Evolutionary conservation across 2,888 invertebrate genomes (phyloP).

Genomic region (Microctonus aethiopoides): DNA sequence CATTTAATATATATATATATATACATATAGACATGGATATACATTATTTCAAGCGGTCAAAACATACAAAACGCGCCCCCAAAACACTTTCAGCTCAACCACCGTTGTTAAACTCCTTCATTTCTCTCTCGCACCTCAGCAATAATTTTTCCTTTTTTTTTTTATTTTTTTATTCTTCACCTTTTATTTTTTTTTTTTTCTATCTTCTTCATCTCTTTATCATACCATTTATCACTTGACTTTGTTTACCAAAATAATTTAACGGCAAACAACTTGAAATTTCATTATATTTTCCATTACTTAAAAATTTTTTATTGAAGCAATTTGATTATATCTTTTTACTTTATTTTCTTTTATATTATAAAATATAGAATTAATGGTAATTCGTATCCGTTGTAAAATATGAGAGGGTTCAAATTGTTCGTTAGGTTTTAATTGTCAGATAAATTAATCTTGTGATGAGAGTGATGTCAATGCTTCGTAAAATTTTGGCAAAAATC

Average conservation of each 20-base stretch:
- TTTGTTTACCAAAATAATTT: conserved; percentile 26
- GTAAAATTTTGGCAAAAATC: conserved; percentile 3
- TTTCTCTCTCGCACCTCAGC: not conserved
- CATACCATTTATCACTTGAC: conserved; percentile 3
- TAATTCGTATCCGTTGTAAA: conserved; percentile 3
- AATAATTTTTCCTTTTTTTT: conserved; percentile 14
- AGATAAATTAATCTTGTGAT: conserved; percentile 24
- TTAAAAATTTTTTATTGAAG: not conserved
- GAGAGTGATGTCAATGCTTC: conserved; percentile 13
- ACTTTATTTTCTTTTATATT: not conserved
- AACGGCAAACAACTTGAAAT: conserved; percentile 13
- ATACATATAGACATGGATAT: conserved; percentile 31
- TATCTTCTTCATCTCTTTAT: conserved; percentile 3
- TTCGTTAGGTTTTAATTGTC: conserved; percentile 37
- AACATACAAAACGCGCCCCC: not conserved
- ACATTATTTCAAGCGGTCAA: conserved; percentile 38
- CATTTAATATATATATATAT: conserved; percentile 27
- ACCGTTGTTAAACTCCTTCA: not conserved
- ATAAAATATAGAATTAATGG: not conserved
- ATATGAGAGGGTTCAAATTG: conserved; percentile 6
- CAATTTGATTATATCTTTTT: not conserved
- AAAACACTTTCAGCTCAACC: not conserved
- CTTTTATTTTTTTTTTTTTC: not conserved
- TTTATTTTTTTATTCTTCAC: conserved; percentile 1
- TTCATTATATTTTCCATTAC: not conserved